phyloP scores from a whole-genome alignment of 2,888 invertebrate species.

The Eupithecia centaureata region DNA sequence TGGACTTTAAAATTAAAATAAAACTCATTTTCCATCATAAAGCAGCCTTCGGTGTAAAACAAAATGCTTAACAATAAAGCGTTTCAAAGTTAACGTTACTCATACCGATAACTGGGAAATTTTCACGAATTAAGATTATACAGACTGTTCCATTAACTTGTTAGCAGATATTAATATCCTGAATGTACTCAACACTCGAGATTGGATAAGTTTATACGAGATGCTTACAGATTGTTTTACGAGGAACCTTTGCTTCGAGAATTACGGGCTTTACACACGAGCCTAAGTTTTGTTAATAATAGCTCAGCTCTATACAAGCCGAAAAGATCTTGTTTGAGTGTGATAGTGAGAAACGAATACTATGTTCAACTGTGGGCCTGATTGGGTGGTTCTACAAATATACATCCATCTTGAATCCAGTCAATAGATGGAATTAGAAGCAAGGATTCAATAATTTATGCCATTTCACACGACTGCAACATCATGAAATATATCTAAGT shows the following conservation, averaged over 20 bases:
- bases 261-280: conserved; percentile 6
- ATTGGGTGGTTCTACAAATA: not conserved
- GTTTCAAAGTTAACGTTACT: conserved; percentile 20
- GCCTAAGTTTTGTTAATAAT: conserved; percentile 3
- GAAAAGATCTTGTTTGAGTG: not conserved
- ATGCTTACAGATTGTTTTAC: conserved; percentile 44
- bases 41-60: not conserved
- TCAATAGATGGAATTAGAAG: not conserved
- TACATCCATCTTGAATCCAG: not conserved
- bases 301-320: not conserved
- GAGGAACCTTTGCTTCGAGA: conserved; percentile 23
- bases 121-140: conserved; percentile 28
- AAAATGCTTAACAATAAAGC: not conserved
- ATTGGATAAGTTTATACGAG: conserved; percentile 47
- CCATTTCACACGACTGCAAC: not conserved
- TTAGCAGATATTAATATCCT: conserved; percentile 41
- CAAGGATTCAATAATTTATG: too few species aligned
- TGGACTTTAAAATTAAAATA: not conserved
- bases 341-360: not conserved
- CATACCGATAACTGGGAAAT: conserved; percentile 19
- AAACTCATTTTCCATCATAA: not conserved
- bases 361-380: not conserved
- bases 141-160: conserved; percentile 38
- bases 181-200: conserved; percentile 36
- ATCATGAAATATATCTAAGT: not conserved